A percentile compares a stretch with the other conserved stretches of the same genome.
Evolutionary conservation across 2,888 invertebrate genomes (phyloP).

Genomic region (Drosophila nr. fundita): DNA sequence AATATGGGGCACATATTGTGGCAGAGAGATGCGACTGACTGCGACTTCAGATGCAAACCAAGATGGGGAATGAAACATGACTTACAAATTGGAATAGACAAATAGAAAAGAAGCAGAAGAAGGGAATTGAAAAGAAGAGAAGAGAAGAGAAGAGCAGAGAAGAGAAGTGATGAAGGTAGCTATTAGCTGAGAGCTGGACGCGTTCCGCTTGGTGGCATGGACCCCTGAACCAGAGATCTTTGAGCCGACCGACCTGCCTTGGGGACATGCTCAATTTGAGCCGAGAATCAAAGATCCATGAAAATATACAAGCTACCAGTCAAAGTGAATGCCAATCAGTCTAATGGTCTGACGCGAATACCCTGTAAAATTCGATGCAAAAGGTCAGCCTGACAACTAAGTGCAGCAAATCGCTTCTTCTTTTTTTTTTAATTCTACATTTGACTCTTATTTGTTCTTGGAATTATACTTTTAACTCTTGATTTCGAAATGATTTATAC

Average conservation of each 20-base stretch:
- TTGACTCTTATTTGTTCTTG: background rate
- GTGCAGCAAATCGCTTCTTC: background rate
- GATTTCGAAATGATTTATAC: background rate
- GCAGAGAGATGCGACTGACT: background rate
- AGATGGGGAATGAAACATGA: background rate
- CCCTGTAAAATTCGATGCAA: constrained; percentile 12
- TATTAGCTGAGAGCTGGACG: constrained; percentile 22
- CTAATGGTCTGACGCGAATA: constrained; percentile 14
- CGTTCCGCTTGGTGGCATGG: constrained; percentile 33
- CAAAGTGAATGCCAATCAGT: constrained; percentile 42
- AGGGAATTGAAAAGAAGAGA: background rate
- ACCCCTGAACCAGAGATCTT: constrained; percentile 40
- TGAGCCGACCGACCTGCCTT: constrained; percentile 19
- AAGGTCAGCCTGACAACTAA: background rate
- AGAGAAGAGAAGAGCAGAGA: background rate
- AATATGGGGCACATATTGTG: background rate
- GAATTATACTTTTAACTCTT: background rate
- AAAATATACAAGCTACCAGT: constrained; percentile 38
- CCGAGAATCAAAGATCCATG: constrained; percentile 62
- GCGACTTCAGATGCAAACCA: background rate
- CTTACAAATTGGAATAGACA: background rate
- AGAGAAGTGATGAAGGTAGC: background rate
- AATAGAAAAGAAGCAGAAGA: background rate
- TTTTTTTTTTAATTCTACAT: background rate
- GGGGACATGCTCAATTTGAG: constrained; percentile 68